These are phyloP conservation scores for Spatulosminthurus flaviceps DNA, from an alignment of 2,888 invertebrate species.

Conservation along the genomic window DNA sequence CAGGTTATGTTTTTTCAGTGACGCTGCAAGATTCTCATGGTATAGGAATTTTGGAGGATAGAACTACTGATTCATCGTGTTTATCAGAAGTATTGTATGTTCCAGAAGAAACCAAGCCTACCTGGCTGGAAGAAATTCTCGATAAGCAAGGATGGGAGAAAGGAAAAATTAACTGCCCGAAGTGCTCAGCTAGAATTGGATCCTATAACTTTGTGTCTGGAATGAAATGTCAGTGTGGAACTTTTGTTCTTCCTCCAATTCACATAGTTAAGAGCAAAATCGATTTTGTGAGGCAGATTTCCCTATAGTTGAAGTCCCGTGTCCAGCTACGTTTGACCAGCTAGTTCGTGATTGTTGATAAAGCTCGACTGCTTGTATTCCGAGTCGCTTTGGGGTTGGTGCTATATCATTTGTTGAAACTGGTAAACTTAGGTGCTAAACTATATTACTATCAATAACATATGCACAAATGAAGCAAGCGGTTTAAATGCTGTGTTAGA, in stretches of 20 bases:
- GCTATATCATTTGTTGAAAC: too few species aligned
- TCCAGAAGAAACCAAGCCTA: conserved; percentile 71
- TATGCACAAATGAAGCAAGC: too few species aligned
- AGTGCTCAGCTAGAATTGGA: conserved; percentile 73
- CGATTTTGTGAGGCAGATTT: conserved; percentile 66
- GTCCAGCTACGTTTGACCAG: not conserved
- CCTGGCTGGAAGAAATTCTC: conserved; percentile 71
- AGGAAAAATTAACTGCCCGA: conserved; percentile 74
- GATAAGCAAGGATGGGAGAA: conserved; percentile 73
- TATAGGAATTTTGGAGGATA: conserved; percentile 57
- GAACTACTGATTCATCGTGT: conserved; percentile 45
- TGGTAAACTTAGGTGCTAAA: too few species aligned
- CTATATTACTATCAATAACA: too few species aligned
- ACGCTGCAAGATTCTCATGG: conserved; percentile 61
- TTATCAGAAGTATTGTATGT: conserved; percentile 67
- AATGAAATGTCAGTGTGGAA: conserved; percentile 72
- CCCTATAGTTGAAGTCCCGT: not conserved
- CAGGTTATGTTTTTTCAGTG: conserved; percentile 24
- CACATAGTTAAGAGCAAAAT: conserved; percentile 75
- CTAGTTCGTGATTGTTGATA: too few species aligned
- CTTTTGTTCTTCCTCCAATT: conserved; percentile 72
- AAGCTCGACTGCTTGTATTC: too few species aligned
- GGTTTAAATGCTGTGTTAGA: too few species aligned
- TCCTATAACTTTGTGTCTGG: conserved; percentile 76
- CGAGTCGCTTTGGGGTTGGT: too few species aligned